Conservation (phyloP, 2,797 vertebrate species). For the Enteromius thamalakanensis region DNA sequence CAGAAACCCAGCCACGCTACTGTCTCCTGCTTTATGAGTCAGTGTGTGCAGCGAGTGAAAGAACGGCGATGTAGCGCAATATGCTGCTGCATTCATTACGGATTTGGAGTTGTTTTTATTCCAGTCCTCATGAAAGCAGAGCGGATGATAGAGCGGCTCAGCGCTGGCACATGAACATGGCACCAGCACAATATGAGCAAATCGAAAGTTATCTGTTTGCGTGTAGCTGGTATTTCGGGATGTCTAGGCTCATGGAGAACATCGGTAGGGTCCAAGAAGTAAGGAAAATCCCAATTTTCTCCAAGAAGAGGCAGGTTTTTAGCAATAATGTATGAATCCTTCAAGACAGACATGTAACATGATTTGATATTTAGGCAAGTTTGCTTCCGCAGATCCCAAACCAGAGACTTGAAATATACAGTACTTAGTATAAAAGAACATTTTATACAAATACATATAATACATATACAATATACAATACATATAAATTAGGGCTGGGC, state of each 20-base stretch:
- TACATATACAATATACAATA: too few relatives aligned
- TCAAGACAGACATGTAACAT: not conserved
- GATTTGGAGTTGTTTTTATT: conserved; percentile 46
- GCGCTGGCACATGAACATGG: conserved; percentile 5
- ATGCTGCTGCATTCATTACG: conserved; percentile 39
- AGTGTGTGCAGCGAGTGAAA: conserved; percentile 26
- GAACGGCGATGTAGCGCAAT: conserved; percentile 14
- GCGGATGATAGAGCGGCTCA: conserved; percentile 20
- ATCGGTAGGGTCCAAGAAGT: not conserved
- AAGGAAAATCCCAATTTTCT: not conserved
- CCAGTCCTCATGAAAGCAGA: conserved; percentile 13
- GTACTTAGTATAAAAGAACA: too few relatives aligned
- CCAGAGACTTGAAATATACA: not conserved
- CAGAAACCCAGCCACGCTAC: conserved; percentile 2
- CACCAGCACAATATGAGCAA: conserved; percentile 27
- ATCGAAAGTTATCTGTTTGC: conserved; percentile 15
- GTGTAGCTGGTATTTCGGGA: not conserved
- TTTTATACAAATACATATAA: too few relatives aligned
- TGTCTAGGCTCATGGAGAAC: conserved; percentile 2
- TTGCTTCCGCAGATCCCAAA: not conserved
- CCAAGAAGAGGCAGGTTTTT: not conserved
- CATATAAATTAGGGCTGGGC: too few relatives aligned
- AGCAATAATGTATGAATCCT: not conserved
- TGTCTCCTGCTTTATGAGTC: conserved; percentile 16
- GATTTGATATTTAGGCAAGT: not conserved